Base-by-base conservation (phyloP, 2,888 invertebrate species). In the Deilephila elpenor region DNA sequence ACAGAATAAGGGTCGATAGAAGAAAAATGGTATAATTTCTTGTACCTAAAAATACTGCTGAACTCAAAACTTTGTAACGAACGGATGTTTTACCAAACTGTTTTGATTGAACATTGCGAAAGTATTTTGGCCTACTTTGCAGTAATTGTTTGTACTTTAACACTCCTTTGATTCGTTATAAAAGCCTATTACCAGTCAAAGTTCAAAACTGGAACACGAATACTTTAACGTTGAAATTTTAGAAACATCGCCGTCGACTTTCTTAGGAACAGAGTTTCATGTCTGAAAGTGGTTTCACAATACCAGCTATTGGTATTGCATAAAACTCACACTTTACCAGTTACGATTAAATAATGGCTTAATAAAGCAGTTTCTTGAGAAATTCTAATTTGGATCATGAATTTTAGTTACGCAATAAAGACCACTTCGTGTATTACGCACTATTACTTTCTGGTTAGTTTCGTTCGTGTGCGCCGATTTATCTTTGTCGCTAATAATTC, bases 301-400 rank as follows among this genome's bases (percentile, higher is more conserved):
- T 67, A 44, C 44, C 37, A 51, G 29, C 67, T 67, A 51, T 67
- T 67, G 51, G 67, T 67, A 67, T 67, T 67, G 67, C 67, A 51
- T 67, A 44, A 67, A 67, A 67, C 67, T 67, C 67, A 67, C 51
- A 67, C 25, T 67, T 74, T 76, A 76, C 73, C 37, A 67, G 71
- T 75, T 78, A 74, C 72, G 74, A 76, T 80, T 82, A 77, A 78
- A 78, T 79, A 78, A 79, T 70, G 56, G 72, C 71, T 75, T 76
- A 67, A 78, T 78, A 78, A 67, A 67, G 67, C 51, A 75, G 77
- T 77, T 76, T 70, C 76, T 77, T 73, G 75, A 77, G 74, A 76
- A 76, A 79, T 76, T 73, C 71, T 60, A 71, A 59, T 59, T 71
- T 20, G 71, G 59, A 59, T 71, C 71, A 71, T 59, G 59, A 71